A percentile compares a stretch with the other conserved stretches of the same genome.
phyloP scores from a whole-genome alignment of 2,113 vertebrate species.

The Anthoscopus minutus region DNA sequence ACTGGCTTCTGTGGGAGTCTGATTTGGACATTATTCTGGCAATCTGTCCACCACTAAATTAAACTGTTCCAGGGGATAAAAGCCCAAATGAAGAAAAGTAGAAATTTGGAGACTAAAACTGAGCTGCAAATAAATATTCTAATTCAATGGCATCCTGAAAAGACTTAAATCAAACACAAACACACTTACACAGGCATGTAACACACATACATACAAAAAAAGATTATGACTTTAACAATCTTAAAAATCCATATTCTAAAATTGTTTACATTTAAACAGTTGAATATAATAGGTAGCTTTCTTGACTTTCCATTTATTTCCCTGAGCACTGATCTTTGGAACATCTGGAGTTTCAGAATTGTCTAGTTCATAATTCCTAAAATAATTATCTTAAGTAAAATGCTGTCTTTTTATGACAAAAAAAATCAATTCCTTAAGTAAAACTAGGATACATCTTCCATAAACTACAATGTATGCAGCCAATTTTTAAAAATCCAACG shows the following conservation, averaged over 20 bases:
- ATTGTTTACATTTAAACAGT: conserved; percentile 1
- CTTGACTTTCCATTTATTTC: conserved; percentile 18
- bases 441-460: background rate
- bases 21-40: conserved; percentile 15
- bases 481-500: background rate
- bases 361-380: conserved; percentile 19
- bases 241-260: conserved; percentile 18
- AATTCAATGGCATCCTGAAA: background rate
- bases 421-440: background rate
- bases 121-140: background rate
- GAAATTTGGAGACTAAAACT: background rate
- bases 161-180: background rate
- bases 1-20: conserved; percentile 28
- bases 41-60: background rate
- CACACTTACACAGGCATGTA: background rate
- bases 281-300: conserved; percentile 19
- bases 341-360: conserved; percentile 33
- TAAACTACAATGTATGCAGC: background rate
- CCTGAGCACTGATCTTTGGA: conserved; percentile 64
- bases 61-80: conserved; percentile 2
- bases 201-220: background rate
- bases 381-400: conserved; percentile 25
- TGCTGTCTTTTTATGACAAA: background rate
- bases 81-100: background rate
- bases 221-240: background rate